A percentile compares a stretch with the other conserved stretches of the same genome.
Conservation (phyloP, 2,113 vertebrate genomes). For the Chroicocephalus ridibundus region DNA sequence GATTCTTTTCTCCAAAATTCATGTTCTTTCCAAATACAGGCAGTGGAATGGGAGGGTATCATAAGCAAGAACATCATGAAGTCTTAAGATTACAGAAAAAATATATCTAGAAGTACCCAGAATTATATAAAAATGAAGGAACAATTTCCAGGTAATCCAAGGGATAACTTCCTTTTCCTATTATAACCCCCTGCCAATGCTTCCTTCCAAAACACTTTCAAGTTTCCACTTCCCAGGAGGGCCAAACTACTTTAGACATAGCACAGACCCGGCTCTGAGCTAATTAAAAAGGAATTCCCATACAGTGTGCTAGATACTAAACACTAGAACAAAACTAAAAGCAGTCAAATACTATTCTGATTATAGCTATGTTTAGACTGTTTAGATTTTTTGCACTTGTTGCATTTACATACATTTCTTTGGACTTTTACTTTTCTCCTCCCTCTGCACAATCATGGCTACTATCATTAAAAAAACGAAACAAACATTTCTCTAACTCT, state of each 20-base stretch:
- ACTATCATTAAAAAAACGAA: background rate
- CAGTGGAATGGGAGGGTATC: background rate
- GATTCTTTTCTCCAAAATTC: background rate
- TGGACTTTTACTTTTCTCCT: background rate
- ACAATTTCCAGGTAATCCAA: background rate
- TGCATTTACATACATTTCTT: background rate
- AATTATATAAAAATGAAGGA: background rate
- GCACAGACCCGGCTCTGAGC: background rate
- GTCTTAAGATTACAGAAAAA: background rate
- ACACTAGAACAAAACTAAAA: background rate
- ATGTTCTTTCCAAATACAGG: background rate
- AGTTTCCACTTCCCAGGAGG: background rate
- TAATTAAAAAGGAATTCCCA: conserved; percentile 32
- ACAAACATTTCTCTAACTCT: background rate
- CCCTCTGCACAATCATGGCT: background rate
- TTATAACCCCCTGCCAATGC: background rate
- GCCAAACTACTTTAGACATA: background rate
- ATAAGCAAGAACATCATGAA: background rate
- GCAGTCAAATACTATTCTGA: background rate
- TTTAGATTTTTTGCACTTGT: background rate
- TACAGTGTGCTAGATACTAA: background rate
- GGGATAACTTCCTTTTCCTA: background rate
- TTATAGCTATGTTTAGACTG: background rate
- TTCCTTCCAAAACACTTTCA: background rate
- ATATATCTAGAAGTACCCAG: background rate